Base-by-base conservation (phyloP, 2,113 vertebrate genomes). In the Dissostichus mawsoni region DNA sequence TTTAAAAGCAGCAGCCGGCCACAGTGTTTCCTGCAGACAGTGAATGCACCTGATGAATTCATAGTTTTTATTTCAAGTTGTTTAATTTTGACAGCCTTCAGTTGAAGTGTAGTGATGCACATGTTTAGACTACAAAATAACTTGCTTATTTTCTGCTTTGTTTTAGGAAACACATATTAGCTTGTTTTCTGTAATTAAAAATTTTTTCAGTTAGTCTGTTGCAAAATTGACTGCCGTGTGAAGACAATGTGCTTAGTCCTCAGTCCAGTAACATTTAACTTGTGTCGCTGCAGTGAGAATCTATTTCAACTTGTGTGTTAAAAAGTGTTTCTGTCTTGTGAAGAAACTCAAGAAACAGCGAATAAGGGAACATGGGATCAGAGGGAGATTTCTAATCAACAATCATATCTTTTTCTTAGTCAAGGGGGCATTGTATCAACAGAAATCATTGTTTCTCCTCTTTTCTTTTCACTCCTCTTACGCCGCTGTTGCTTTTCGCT, bases 311-410 rank as follows among this genome's bases (percentile, higher is more conserved):
- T 50, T 57, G 17, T 36, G 56, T 44, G 53, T 50, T 74, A 64
- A 74, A 81, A 80, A 71, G 64, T 75, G 86, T 67, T 74, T 74
- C 69, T 80, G 70, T 79, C 84, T 85, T 83, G 63, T 77, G 69
- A 71, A 87, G 79, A 85, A 78, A 89, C 78, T 83, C 20, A 61
- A 53, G 68, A 57, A 78, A 41, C 25, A 64, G 56, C 29, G 45
- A 47, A 74, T 41, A 87, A 68, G 69, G 58, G 81, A 84, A 41
- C 53, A n/a, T 41, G 36, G 36, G 64, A 53, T 89, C 71, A 12
- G 47, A 74, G 77, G 81, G 70, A 51, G 55, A 91, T 80, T 90
- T 89, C 69, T 77, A 78, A 82, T 84, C 76, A 87, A 65, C 47
- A 58, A 48, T 87, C 62, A 50, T 55, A 59, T 81, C 75, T 82